phyloP scores from a whole-genome alignment of 64 coral and sea anemone species.

The Stichodactyla mertensii region DNA sequence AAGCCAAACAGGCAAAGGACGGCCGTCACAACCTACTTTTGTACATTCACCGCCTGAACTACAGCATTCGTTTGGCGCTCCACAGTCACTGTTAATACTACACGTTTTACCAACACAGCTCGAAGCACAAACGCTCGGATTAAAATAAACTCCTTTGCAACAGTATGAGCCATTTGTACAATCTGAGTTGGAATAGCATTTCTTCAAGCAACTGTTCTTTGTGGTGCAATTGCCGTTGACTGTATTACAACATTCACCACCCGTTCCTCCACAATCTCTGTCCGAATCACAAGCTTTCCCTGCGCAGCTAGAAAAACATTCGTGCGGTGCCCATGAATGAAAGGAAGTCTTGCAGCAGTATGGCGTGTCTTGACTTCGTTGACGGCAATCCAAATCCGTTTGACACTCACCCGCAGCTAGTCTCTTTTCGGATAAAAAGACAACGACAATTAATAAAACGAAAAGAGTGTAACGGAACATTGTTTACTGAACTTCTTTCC shows the following conservation, averaged over 20 bases:
- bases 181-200: constrained; percentile 4
- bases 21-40: neutral
- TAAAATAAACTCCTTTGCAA: neutral
- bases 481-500: neutral
- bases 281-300: constrained; percentile 14
- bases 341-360: constrained; percentile 14
- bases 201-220: constrained; percentile 23
- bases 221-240: constrained; percentile 12
- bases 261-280: constrained; percentile 7
- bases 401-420: constrained; percentile 11
- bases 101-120: constrained; percentile 9
- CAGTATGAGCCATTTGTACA: neutral
- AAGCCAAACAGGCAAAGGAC: constrained; percentile 13
- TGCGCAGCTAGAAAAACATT: neutral
- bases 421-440: neutral
- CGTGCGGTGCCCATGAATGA: constrained; percentile 2
- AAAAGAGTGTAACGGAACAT: constrained; percentile 6
- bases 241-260: constrained; percentile 19
- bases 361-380: constrained; percentile 1
- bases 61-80: constrained; percentile 20
- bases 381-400: neutral
- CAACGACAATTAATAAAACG: neutral
- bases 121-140: neutral
- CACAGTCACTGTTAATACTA: constrained; percentile 10
- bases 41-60: constrained; percentile 18